These are phyloP conservation scores for Neomonachus schauinslandi DNA, from an alignment of 2,113 vertebrate species.

Conservation along the genomic window DNA sequence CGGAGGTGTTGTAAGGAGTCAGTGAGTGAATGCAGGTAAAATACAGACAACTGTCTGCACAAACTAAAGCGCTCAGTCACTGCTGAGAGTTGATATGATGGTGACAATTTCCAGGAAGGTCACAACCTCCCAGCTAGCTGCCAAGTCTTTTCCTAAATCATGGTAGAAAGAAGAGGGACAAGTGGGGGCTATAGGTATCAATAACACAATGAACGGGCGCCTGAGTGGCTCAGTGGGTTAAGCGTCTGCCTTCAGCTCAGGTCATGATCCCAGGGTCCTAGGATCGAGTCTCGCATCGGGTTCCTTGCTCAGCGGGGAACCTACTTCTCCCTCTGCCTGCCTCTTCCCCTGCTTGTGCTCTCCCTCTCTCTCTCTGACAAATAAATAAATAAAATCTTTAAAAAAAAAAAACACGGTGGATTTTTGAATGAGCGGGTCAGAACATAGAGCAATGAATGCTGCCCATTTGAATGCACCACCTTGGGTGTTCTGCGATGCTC, in stretches of 20 bases:
- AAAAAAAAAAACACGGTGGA: not conserved
- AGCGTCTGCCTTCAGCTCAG: too few species aligned
- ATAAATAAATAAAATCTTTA: too few species aligned
- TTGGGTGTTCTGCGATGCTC: not conserved
- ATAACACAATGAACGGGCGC: not conserved
- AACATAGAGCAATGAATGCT: not conserved
- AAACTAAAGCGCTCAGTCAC: not conserved
- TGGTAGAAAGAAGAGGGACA: not conserved
- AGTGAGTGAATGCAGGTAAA: too few species aligned
- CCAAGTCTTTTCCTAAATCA: not conserved
- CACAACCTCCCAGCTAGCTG: not conserved
- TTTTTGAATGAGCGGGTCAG: not conserved
- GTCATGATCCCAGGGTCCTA: too few species aligned
- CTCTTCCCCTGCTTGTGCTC: too few species aligned
- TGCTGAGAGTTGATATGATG: not conserved
- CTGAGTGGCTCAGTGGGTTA: too few species aligned
- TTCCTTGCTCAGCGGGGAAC: too few species aligned
- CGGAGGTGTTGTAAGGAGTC: not conserved
- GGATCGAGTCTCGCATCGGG: too few species aligned
- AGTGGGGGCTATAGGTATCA: not conserved
- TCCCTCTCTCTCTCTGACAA: too few species aligned
- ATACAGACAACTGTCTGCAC: not conserved
- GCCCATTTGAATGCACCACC: not conserved
- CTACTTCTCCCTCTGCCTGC: too few species aligned
- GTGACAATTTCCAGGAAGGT: not conserved